Conservation (phyloP, 1,140 invertebrate genomes). For the Lordiphosa stackelbergi region DNA sequence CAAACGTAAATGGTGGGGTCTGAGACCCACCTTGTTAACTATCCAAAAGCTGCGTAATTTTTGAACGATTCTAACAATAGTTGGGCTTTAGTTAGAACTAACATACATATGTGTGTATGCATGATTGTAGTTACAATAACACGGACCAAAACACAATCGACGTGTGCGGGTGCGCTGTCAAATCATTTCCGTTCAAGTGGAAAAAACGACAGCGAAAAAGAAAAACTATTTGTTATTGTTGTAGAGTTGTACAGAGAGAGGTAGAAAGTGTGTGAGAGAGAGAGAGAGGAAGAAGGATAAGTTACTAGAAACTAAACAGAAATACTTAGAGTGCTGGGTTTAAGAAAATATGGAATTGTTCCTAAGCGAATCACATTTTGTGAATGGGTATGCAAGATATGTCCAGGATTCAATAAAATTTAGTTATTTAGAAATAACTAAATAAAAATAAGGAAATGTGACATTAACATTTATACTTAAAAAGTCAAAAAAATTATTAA, state of each 20-base stretch:
- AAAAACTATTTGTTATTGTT: conserved; percentile 15
- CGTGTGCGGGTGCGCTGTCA: conserved; percentile 64
- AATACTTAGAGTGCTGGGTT: background rate
- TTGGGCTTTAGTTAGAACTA: conserved; percentile 52
- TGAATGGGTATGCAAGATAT: too few relatives aligned
- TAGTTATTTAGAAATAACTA: too few relatives aligned
- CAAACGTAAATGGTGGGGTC: conserved; percentile 57
- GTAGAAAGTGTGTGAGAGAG: background rate
- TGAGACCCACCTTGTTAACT: conserved; percentile 36
- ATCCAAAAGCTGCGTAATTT: conserved; percentile 61
- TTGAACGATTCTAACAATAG: conserved; percentile 69
- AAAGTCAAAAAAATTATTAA: too few relatives aligned
- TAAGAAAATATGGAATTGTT: too few relatives aligned
- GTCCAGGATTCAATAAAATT: too few relatives aligned
- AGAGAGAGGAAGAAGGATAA: background rate
- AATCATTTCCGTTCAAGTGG: conserved; percentile 65
- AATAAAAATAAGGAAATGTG: too few relatives aligned
- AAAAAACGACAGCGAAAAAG: conserved; percentile 52
- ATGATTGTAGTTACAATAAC: too few relatives aligned
- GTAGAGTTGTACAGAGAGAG: background rate
- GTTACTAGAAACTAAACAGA: background rate
- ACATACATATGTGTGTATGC: background rate
- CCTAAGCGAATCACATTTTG: too few relatives aligned
- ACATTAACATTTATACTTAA: too few relatives aligned
- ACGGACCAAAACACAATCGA: conserved; percentile 19